Percentiles rank a stretch among this genome's conserved stretches.
Evolutionary conservation across 2,888 invertebrate genomes (phyloP).

Genomic region (Formica aserva): DNA sequence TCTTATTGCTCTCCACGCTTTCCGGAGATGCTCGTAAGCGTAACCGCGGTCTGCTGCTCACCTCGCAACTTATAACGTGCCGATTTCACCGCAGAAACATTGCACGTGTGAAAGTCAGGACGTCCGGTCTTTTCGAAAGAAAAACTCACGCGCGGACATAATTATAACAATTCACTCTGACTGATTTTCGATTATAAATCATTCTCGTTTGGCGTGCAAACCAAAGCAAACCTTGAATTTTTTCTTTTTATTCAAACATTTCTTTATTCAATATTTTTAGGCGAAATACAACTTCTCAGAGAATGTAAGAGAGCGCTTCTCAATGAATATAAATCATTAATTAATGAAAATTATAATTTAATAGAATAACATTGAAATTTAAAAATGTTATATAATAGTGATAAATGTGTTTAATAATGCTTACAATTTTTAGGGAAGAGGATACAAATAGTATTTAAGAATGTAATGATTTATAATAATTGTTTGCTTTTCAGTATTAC

Average conservation of each 20-base stretch:
- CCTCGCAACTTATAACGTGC: conserved; percentile 60
- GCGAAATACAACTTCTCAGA: not conserved
- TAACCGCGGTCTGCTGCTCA: conserved; percentile 70
- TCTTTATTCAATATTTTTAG: not conserved
- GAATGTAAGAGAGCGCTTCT: not conserved
- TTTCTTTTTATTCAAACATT: not conserved
- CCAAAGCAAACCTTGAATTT: not conserved
- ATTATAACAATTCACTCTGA: conserved; percentile 31
- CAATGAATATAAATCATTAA: not conserved
- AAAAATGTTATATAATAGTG: not conserved
- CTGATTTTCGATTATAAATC: conserved; percentile 35
- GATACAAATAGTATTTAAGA: not conserved
- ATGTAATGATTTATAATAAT: not conserved
- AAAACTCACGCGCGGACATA: conserved; percentile 48
- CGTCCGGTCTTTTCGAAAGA: conserved; percentile 71
- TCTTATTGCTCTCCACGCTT: conserved; percentile 82
- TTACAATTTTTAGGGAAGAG: not conserved
- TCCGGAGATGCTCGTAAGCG: conserved; percentile 82
- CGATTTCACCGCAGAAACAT: conserved; percentile 73
- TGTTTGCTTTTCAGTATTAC: not conserved
- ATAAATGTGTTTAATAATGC: not conserved
- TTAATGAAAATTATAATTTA: not conserved
- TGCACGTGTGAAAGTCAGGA: conserved; percentile 78
- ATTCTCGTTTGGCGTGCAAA: not conserved
- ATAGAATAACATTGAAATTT: not conserved